These are phyloP conservation scores for Hydroisotoma schaefferi DNA, from an alignment of 2,888 invertebrate genomes.

Conservation along the genomic window DNA sequence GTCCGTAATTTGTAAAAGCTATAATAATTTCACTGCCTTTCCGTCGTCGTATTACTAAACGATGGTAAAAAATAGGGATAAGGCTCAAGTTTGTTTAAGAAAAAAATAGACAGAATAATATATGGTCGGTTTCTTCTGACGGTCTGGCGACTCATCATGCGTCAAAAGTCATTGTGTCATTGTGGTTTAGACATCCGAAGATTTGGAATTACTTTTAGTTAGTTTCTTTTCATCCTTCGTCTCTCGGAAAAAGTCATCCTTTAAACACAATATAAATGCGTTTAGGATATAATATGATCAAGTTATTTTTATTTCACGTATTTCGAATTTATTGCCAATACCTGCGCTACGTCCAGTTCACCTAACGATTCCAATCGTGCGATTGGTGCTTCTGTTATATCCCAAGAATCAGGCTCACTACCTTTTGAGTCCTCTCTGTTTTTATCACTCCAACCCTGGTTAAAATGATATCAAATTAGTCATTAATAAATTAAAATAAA, in stretches of 20 bases:
- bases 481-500: neutral
- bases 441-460: conserved; percentile 43
- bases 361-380: conserved; percentile 65
- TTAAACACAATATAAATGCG: neutral
- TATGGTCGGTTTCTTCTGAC: conserved; percentile 7
- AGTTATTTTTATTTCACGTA: too few species aligned
- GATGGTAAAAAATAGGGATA: neutral
- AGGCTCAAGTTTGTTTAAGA: neutral
- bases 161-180: too few species aligned
- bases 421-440: conserved; percentile 48
- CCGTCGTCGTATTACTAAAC: neutral
- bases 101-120: neutral
- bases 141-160: too few species aligned
- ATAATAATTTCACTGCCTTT: too few species aligned
- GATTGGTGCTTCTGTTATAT: conserved; percentile 58
- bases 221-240: conserved; percentile 34
- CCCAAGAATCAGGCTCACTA: conserved; percentile 49
- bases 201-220: conserved; percentile 46
- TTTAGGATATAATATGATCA: neutral
- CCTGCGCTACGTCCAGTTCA: conserved; percentile 61
- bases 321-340: too few species aligned
- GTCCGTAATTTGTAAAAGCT: too few species aligned
- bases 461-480: neutral
- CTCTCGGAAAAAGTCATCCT: conserved; percentile 43
- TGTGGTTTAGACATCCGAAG: conserved; percentile 41